Evolutionary conservation across 2,113 vertebrate genomes (phyloP).

Genomic region (Tragulus kanchil): DNA sequence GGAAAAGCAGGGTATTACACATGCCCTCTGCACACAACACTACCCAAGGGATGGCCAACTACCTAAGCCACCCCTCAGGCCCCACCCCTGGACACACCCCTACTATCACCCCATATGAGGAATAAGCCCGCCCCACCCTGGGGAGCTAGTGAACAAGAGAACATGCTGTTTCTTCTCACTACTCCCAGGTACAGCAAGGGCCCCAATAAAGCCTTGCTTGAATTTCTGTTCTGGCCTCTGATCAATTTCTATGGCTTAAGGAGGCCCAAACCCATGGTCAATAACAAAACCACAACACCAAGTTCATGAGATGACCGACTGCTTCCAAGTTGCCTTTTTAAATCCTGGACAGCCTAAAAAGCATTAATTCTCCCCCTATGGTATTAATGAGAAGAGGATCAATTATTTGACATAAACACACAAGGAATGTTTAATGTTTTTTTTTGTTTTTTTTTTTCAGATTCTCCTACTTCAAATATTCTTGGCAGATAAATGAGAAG

Average conservation of each 20-base stretch:
- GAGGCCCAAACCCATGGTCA: neutral
- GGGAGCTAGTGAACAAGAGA: neutral
- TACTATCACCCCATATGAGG: neutral
- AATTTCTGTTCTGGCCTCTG: neutral
- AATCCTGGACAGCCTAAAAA: neutral
- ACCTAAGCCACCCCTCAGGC: neutral
- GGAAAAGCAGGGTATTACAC: neutral
- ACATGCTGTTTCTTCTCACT: neutral
- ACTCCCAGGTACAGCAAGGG: accelerated
- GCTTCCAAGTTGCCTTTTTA: neutral
- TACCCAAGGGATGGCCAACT: neutral
- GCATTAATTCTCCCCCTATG: neutral
- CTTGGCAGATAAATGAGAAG: neutral
- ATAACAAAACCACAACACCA: neutral
- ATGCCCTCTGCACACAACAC: accelerated
- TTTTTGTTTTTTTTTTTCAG: neutral
- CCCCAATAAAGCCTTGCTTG: neutral
- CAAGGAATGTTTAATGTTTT: neutral
- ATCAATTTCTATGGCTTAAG: neutral
- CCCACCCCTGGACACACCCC: neutral
- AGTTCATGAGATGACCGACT: neutral
- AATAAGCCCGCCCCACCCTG: too few relatives aligned
- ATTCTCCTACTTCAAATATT: neutral
- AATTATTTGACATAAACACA: neutral
- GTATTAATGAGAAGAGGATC: neutral